Conservation (phyloP, 2,797 vertebrate species). For the Champsocephalus esox region DNA sequence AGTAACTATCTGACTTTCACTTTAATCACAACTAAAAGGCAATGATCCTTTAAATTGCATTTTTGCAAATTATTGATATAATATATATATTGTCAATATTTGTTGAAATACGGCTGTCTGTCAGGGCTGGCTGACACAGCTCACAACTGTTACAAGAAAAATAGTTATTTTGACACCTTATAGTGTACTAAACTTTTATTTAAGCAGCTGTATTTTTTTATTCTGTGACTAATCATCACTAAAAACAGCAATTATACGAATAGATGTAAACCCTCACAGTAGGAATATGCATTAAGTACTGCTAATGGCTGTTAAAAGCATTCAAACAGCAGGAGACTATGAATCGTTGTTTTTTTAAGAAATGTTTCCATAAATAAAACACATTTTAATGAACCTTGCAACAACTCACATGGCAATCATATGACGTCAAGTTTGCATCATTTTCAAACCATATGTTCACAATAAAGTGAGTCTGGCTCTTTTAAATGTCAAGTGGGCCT, state of each 20-base stretch:
- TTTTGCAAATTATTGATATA: neutral
- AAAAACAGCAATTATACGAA: constrained; percentile 37
- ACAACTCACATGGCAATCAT: neutral
- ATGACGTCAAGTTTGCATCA: neutral
- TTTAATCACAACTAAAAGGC: neutral
- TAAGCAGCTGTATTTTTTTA: constrained; percentile 9
- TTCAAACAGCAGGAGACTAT: constrained; percentile 6
- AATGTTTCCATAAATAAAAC: constrained; percentile 15
- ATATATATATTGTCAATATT: constrained; percentile 11
- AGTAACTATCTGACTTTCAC: neutral
- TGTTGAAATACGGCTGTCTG: neutral
- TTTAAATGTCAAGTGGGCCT: constrained; percentile 22
- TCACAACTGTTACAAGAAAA: neutral
- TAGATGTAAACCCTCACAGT: constrained; percentile 14
- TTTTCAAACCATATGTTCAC: constrained; percentile 2
- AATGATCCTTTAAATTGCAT: neutral
- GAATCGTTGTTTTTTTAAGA: neutral
- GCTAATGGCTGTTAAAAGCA: constrained; percentile 34
- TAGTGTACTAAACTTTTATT: neutral
- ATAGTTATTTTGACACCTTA: neutral
- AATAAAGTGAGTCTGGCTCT: constrained; percentile 16
- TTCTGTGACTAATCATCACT: constrained; percentile 22
- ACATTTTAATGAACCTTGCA: constrained; percentile 6
- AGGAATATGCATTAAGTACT: neutral
- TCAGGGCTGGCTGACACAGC: neutral